Evolutionary conservation across 2,797 vertebrate genomes (phyloP).

Genomic region (Gephyroberyx darwinii): DNA sequence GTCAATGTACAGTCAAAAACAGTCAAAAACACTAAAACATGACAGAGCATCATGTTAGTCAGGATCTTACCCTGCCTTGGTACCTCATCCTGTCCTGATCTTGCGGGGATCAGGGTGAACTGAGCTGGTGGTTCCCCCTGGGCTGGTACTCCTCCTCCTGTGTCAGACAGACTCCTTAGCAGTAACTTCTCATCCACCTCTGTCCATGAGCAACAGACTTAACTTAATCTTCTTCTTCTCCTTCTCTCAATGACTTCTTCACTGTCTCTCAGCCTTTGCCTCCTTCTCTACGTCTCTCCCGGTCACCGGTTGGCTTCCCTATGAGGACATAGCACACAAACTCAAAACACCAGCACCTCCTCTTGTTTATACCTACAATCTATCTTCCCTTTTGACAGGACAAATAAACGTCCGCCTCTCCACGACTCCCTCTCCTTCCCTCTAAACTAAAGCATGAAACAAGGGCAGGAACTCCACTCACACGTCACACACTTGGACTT

Average conservation of each 20-base stretch:
- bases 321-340: constrained; percentile 46
- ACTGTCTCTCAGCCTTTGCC: constrained; percentile 34
- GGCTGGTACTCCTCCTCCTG: constrained; percentile 63
- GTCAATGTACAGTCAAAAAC: constrained; percentile 9
- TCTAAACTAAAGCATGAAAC: constrained; percentile 61
- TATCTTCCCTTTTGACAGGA: constrained; percentile 57
- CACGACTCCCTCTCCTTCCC: constrained; percentile 43
- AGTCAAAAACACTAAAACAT: constrained; percentile 25
- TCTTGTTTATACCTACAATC: constrained; percentile 69
- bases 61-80: constrained; percentile 78
- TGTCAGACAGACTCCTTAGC: constrained; percentile 52
- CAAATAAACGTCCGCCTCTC: constrained; percentile 60
- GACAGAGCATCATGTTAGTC: constrained; percentile 44
- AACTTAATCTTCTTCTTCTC: constrained; percentile 32
- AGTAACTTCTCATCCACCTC: constrained; percentile 62
- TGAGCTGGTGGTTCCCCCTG: constrained; percentile 50
- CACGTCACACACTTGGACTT: constrained; percentile 65
- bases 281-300: constrained; percentile 33
- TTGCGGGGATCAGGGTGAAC: constrained; percentile 41
- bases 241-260: constrained; percentile 34
- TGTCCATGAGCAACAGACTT: constrained; percentile 41
- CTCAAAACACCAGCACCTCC: constrained; percentile 49
- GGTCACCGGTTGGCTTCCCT: constrained; percentile 39
- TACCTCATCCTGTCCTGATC: constrained; percentile 78
- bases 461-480: constrained; percentile 75